Evolutionary conservation across 2,888 invertebrate genomes (phyloP).

Genomic region (Axea sp.): DNA sequence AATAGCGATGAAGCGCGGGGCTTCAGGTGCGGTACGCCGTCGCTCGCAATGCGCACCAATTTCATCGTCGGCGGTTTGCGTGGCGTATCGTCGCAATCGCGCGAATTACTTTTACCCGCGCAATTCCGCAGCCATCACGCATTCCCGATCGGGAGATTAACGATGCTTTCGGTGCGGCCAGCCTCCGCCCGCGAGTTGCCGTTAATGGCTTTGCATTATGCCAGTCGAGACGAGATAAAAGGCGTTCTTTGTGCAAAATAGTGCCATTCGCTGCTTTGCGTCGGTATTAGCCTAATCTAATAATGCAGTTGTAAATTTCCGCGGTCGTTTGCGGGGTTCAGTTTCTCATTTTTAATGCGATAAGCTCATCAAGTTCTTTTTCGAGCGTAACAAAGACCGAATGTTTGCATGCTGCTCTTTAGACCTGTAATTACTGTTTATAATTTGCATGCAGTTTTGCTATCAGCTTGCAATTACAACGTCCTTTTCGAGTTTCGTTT

Average conservation of each 20-base stretch:
- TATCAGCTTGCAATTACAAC: no score
- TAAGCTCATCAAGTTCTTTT: not conserved
- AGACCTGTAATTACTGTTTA: no score
- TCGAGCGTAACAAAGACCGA: no score
- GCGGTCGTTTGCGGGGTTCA: conserved; percentile 9
- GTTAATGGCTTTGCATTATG: conserved; percentile 41
- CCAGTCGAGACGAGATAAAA: conserved; percentile 45
- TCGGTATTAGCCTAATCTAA: conserved; percentile 48
- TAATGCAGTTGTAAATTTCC: conserved; percentile 48
- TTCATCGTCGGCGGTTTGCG: conserved; percentile 42
- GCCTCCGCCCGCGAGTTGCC: conserved; percentile 20
- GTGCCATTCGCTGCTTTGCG: conserved; percentile 15
- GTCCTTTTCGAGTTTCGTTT: no score
- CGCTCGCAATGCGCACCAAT: conserved; percentile 40
- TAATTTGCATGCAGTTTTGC: no score
- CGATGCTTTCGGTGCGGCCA: conserved; percentile 24
- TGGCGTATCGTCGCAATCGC: conserved; percentile 50
- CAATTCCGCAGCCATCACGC: conserved; percentile 54
- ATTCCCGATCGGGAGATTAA: conserved; percentile 56
- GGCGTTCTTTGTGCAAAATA: conserved; percentile 31
- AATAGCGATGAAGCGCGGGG: conserved; percentile 6
- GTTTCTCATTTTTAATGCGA: conserved; percentile 27
- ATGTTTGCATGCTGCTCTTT: no score
- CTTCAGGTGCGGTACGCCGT: conserved; percentile 17
- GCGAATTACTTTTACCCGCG: conserved; percentile 56